A percentile compares a stretch with the other conserved stretches of the same genome.
These are phyloP conservation scores for Oceanodroma tethys DNA, from an alignment of 2,113 vertebrate genomes.

Conservation along the genomic window DNA sequence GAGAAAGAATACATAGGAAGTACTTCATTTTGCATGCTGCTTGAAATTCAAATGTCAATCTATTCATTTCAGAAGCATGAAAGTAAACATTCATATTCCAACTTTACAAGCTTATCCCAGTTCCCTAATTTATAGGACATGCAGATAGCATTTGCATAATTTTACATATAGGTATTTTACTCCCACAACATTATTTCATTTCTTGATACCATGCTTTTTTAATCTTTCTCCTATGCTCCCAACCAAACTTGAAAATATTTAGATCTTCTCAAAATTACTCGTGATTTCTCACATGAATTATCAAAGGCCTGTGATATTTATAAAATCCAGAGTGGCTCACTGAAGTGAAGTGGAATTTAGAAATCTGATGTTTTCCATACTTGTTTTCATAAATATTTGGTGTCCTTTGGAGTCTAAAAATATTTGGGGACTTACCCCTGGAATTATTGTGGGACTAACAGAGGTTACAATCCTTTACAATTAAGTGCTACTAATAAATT, in stretches of 20 bases:
- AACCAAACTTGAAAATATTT: neutral
- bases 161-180: neutral
- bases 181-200: neutral
- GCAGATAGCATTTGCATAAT: neutral
- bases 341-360: neutral
- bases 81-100: neutral
- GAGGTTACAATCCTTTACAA: conserved; percentile 26
- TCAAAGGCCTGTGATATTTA: neutral
- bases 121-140: neutral
- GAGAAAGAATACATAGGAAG: neutral
- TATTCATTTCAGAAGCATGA: neutral
- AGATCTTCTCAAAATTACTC: neutral
- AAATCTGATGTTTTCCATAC: neutral
- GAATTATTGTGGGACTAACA: neutral
- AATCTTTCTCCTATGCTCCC: neutral
- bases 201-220: neutral
- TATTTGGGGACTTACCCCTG: neutral
- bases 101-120: neutral
- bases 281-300: neutral
- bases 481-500: conserved; percentile 63
- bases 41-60: neutral
- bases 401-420: neutral
- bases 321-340: neutral
- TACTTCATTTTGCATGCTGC: neutral
- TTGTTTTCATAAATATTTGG: neutral